Evolutionary conservation across 2,113 vertebrate species (phyloP).

Genomic region (Talpa occidentalis): DNA sequence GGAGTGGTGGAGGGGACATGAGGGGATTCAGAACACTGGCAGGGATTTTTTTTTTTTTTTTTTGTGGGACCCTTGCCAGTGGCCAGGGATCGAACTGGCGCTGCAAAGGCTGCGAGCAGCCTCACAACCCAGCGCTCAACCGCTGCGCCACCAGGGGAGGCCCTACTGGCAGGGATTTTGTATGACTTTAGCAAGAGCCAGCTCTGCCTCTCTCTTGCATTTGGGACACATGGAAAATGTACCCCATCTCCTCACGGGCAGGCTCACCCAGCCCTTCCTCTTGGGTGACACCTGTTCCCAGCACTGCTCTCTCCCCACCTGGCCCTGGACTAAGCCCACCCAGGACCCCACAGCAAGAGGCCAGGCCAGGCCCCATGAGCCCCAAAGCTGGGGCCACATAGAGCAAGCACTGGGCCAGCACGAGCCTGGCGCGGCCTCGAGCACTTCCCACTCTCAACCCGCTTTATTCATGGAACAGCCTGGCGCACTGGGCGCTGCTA

Average conservation of each 20-base stretch:
- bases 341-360: not conserved
- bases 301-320: too few relatives aligned
- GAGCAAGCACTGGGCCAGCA: too few relatives aligned
- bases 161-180: not conserved
- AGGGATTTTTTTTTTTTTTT: too few relatives aligned
- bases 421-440: rapidly evolving
- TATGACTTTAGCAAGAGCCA: not conserved
- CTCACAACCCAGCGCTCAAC: too few relatives aligned
- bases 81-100: too few relatives aligned
- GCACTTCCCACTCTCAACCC: not conserved
- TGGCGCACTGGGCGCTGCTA: rapidly evolving
- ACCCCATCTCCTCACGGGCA: not conserved
- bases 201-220: not conserved
- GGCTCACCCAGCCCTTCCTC: not conserved
- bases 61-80: too few relatives aligned
- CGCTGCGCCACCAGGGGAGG: too few relatives aligned
- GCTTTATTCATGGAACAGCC: rapidly evolving
- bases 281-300: not conserved
- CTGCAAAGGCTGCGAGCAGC: too few relatives aligned
- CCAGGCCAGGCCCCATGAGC: not conserved
- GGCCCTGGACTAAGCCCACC: not conserved
- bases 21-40: not conserved
- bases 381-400: rapidly evolving
- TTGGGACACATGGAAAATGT: not conserved
- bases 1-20: rapidly evolving